Percentiles rank a stretch among this genome's conserved stretches.
Evolutionary conservation across 2,113 vertebrate genomes (phyloP).

Genomic region (Shinisaurus crocodilurus): DNA sequence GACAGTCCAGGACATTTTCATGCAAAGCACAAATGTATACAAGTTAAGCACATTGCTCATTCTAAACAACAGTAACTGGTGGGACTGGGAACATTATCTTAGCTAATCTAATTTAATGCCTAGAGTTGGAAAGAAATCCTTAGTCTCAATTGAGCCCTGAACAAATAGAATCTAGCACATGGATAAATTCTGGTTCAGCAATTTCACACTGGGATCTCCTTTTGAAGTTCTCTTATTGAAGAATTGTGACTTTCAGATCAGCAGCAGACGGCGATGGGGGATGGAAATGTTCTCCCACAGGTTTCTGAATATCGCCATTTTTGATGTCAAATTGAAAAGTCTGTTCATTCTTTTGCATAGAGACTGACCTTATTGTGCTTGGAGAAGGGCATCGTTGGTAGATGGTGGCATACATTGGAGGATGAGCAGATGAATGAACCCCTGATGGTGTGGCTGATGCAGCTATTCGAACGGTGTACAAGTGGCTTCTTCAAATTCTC

Average conservation of each 20-base stretch:
- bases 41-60: neutral
- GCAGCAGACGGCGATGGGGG: neutral
- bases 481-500: no score
- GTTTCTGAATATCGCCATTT: neutral
- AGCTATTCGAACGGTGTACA: neutral
- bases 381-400: neutral
- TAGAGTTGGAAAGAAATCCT: neutral
- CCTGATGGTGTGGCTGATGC: neutral
- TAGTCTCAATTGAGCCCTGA: neutral
- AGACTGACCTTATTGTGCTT: neutral
- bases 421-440: neutral
- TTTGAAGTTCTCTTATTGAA: neutral
- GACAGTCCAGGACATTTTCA: neutral
- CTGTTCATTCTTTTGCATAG: neutral
- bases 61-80: neutral
- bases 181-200: neutral
- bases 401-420: neutral
- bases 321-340: neutral
- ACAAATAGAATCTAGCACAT: neutral
- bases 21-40: neutral
- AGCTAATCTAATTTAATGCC: neutral
- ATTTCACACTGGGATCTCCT: neutral
- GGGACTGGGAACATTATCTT: neutral
- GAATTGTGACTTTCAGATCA: neutral
- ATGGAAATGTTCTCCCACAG: neutral